Evolutionary conservation across 2,797 vertebrate species (phyloP).

Genomic region (Tamandua tetradactyla): DNA sequence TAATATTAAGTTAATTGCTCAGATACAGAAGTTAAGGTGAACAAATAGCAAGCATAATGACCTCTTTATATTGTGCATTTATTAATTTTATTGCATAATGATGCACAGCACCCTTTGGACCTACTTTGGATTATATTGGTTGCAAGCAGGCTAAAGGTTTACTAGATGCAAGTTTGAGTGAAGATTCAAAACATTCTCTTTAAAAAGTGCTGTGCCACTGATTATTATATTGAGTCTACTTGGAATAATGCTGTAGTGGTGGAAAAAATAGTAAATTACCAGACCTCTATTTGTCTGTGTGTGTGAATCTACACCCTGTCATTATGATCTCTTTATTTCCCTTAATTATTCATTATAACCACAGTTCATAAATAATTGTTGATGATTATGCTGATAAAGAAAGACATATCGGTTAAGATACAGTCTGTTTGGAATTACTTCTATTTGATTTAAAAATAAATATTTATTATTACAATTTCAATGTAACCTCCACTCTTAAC

Average conservation of each 20-base stretch:
- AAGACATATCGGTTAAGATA: neutral
- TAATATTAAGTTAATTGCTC: neutral
- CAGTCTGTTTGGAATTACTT: neutral
- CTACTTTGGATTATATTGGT: neutral
- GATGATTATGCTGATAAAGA: neutral
- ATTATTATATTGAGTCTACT: neutral
- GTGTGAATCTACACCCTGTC: neutral
- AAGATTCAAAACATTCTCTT: neutral
- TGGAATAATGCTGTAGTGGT: neutral
- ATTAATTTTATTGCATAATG: neutral
- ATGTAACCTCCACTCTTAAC: neutral
- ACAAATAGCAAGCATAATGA: neutral
- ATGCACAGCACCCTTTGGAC: neutral
- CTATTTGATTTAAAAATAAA: slow-evolving; percentile 1
- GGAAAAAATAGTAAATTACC: neutral
- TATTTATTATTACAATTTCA: too few species aligned
- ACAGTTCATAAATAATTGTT: neutral
- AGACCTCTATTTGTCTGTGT: neutral
- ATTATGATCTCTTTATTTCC: neutral
- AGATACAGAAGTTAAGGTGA: neutral
- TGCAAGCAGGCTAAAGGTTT: neutral
- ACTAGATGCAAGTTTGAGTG: neutral
- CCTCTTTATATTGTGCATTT: neutral
- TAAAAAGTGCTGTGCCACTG: neutral
- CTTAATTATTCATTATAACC: neutral